These are phyloP conservation scores for Brachirus orientalis DNA, from an alignment of 2,113 vertebrate species.

Conservation along the genomic window DNA sequence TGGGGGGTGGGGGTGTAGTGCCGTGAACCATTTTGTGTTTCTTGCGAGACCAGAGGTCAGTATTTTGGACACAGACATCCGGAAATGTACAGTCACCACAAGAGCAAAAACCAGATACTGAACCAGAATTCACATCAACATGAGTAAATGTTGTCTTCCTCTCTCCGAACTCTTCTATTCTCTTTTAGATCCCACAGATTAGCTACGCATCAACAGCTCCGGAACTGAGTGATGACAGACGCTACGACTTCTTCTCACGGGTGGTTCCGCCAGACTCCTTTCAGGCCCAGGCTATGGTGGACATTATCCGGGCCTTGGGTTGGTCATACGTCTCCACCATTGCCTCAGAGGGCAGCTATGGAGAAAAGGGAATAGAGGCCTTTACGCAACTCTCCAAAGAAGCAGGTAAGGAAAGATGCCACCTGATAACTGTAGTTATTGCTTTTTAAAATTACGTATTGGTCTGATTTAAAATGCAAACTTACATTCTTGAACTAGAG, in stretches of 20 bases:
- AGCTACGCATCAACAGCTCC: slow-evolving; percentile 98
- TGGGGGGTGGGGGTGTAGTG: no score
- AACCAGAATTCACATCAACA: no score
- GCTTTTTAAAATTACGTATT: background rate
- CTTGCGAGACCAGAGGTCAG: no score
- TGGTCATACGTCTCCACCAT: slow-evolving; percentile 98
- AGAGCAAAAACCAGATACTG: no score
- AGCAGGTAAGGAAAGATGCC: slow-evolving; percentile 85
- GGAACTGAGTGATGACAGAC: slow-evolving; percentile 95
- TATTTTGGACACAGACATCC: no score
- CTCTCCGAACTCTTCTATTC: background rate
- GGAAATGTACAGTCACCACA: no score
- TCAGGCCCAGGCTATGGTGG: slow-evolving; percentile 99
- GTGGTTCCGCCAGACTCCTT: slow-evolving; percentile 98
- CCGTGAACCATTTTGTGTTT: no score
- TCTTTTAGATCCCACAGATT: slow-evolving; percentile 94
- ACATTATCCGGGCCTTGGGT: slow-evolving; percentile 93
- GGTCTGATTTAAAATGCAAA: slow-evolving; percentile 11
- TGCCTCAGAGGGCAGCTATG: slow-evolving; percentile 97
- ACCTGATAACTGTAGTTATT: background rate
- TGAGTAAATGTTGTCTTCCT: slow-evolving; percentile 5
- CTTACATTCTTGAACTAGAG: no score
- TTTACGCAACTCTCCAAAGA: slow-evolving; percentile 98
- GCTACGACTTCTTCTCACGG: slow-evolving; percentile 98
- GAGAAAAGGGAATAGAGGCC: slow-evolving; percentile 97